These are phyloP conservation scores for Drosophila pruinosa DNA, from an alignment of 1,140 invertebrate genomes.

Conservation along the genomic window DNA sequence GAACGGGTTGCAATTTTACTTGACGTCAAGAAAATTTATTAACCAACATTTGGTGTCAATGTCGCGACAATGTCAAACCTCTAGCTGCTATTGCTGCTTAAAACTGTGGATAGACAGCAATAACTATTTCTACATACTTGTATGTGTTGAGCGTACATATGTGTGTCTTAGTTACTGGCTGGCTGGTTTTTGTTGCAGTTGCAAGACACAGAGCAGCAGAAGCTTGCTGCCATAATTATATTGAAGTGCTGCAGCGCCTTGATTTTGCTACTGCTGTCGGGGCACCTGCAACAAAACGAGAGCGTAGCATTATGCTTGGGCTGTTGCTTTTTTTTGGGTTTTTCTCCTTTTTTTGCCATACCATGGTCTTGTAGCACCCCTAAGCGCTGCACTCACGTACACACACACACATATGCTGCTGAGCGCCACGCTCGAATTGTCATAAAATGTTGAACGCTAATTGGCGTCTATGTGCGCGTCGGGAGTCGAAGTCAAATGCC, in stretches of 20 bases:
- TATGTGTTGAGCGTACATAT: constrained; percentile 8
- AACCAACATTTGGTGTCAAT: constrained; percentile 74
- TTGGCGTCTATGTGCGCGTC: constrained; percentile 65
- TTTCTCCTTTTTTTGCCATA: neutral
- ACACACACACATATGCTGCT: constrained; percentile 14
- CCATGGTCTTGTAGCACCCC: constrained; percentile 54
- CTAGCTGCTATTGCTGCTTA: constrained; percentile 27
- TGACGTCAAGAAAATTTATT: constrained; percentile 56
- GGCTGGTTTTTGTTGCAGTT: constrained; percentile 29
- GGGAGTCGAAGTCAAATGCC: constrained; percentile 23
- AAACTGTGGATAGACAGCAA: constrained; percentile 4
- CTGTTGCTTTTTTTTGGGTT: neutral
- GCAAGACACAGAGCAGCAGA: constrained; percentile 25
- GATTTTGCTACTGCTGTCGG: constrained; percentile 39
- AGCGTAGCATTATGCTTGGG: neutral
- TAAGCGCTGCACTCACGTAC: constrained; percentile 46
- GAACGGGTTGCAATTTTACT: constrained; percentile 26
- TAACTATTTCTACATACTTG: neutral
- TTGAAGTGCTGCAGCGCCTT: constrained; percentile 69
- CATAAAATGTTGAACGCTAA: constrained; percentile 80
- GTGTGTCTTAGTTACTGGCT: constrained; percentile 7
- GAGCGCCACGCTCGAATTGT: constrained; percentile 70
- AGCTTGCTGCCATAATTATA: constrained; percentile 71
- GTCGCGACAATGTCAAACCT: constrained; percentile 71
- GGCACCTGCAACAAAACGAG: constrained; percentile 56